These are phyloP conservation scores for Tadarida brasiliensis DNA, from an alignment of 2,797 vertebrate genomes.

Conservation along the genomic window DNA sequence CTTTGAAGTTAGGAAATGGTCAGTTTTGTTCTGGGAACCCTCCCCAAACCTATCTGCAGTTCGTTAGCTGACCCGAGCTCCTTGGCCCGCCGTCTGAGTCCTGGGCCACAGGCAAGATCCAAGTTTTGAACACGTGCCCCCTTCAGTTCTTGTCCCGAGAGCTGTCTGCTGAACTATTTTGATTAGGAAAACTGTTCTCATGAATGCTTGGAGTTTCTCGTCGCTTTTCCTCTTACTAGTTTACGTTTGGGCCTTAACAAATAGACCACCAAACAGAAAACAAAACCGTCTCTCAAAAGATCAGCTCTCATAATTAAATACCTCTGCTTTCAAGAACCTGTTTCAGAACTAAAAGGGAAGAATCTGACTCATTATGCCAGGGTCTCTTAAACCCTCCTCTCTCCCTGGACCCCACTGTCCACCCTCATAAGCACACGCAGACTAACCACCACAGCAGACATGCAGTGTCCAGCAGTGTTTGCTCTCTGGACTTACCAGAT, in stretches of 20 bases:
- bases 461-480: neutral
- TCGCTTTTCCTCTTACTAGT: neutral
- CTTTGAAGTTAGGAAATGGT: neutral
- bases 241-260: neutral
- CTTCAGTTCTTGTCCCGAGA: neutral
- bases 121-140: neutral
- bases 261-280: neutral
- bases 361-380: neutral
- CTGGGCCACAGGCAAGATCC: neutral
- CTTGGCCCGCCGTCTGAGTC: neutral
- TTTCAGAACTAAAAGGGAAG: neutral
- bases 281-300: neutral
- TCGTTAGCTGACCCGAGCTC: neutral
- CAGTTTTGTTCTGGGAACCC: neutral
- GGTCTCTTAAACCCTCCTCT: neutral
- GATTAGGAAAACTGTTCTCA: neutral
- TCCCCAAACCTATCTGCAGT: neutral
- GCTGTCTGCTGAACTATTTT: neutral
- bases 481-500: neutral
- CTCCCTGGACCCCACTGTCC: neutral
- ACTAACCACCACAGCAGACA: no score
- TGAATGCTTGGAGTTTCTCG: neutral
- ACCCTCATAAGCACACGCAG: accelerated
- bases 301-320: neutral
- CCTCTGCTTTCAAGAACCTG: neutral